A percentile compares a stretch with the other conserved stretches of the same genome.
phyloP scores from a whole-genome alignment of 2,113 vertebrate genomes.

The Platichthys flesus region DNA sequence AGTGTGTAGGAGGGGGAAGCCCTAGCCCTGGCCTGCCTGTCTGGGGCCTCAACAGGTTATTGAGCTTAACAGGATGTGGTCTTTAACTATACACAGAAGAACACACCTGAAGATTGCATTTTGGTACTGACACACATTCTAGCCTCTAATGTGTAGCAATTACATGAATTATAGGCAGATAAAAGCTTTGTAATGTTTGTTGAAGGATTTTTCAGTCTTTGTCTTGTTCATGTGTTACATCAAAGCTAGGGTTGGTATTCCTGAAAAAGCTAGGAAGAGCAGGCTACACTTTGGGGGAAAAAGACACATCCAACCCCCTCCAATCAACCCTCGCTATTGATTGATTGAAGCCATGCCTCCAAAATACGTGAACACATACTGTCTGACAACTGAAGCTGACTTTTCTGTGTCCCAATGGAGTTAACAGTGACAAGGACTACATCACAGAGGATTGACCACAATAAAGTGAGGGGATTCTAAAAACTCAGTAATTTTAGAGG shows the following conservation, averaged over 20 bases:
- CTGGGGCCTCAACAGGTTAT: constrained; percentile 35
- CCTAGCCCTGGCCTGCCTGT: constrained; percentile 36
- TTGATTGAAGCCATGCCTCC: too few species aligned
- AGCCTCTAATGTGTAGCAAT: neutral
- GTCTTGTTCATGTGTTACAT: neutral
- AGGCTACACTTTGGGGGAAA: too few species aligned
- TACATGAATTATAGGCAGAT: neutral
- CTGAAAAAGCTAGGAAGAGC: too few species aligned
- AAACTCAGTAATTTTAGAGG: neutral
- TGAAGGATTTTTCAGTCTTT: neutral
- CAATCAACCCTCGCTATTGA: too few species aligned
- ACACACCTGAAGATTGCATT: constrained; percentile 10
- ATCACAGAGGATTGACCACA: neutral
- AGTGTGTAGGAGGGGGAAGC: constrained; percentile 72
- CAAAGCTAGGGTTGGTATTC: too few species aligned
- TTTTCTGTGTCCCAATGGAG: neutral
- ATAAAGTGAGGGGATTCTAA: neutral
- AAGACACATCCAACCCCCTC: too few species aligned
- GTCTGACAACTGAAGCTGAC: too few species aligned
- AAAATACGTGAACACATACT: neutral
- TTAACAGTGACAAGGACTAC: neutral
- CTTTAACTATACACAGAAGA: neutral
- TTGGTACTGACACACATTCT: neutral
- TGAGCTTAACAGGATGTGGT: constrained; percentile 58
- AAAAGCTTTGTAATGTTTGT: neutral